phyloP scores from a whole-genome alignment of 2,113 vertebrate species.

The Progne subis region DNA sequence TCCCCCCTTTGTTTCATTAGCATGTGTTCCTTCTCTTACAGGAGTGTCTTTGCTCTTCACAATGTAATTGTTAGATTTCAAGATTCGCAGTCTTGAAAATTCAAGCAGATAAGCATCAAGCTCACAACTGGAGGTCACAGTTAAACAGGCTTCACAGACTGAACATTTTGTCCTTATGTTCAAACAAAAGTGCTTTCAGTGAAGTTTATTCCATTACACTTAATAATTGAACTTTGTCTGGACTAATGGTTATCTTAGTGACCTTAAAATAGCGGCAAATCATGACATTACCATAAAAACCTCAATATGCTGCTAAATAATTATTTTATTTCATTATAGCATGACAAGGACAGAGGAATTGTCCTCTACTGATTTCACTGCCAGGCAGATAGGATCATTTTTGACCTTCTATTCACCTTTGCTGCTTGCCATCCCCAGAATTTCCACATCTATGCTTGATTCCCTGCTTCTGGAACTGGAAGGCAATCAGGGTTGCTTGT shows the following conservation, averaged over 20 bases:
- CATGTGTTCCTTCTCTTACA: accelerated
- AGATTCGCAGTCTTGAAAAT: neutral
- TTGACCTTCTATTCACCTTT: neutral
- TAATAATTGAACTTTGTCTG: neutral
- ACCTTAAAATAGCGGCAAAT: neutral
- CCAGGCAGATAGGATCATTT: neutral
- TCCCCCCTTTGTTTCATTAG: accelerated
- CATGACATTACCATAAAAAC: neutral
- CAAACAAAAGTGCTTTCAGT: neutral
- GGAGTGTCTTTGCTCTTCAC: neutral
- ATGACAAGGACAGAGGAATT: neutral
- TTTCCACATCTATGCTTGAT: neutral
- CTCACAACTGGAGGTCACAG: neutral
- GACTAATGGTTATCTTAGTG: neutral
- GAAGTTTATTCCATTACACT: neutral
- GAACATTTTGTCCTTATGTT: neutral
- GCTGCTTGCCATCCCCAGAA: neutral
- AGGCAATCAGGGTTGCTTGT: neutral
- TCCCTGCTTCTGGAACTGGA: neutral
- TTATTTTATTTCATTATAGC: neutral
- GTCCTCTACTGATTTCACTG: neutral
- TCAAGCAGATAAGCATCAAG: neutral
- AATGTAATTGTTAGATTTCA: neutral
- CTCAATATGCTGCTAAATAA: neutral
- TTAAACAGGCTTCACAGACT: neutral